A percentile compares a stretch with the other conserved stretches of the same genome.
These are phyloP conservation scores for Trachelus stipa DNA, from an alignment of 2,888 invertebrate genomes.

Conservation along the genomic window DNA sequence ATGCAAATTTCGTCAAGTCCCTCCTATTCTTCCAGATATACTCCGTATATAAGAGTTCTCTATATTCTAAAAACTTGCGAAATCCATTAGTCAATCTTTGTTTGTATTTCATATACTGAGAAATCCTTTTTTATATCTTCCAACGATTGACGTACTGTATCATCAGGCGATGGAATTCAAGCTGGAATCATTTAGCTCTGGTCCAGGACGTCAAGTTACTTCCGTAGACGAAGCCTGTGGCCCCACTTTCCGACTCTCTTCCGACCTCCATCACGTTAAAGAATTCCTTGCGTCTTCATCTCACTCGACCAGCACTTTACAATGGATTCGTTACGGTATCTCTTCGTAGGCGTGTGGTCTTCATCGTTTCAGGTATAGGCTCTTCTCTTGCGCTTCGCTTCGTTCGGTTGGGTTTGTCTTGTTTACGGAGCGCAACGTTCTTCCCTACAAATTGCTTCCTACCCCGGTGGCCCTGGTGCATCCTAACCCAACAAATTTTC, in stretches of 20 bases:
- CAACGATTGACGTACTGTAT: background rate
- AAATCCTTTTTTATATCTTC: background rate
- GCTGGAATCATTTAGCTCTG: background rate
- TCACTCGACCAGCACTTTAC: slow-evolving; percentile 10
- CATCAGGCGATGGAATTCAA: background rate
- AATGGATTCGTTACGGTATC: slow-evolving; percentile 20
- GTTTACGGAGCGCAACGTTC: slow-evolving; percentile 14
- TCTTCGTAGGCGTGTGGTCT: slow-evolving; percentile 14
- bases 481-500: slow-evolving; percentile 16
- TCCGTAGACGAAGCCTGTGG: background rate
- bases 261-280: background rate
- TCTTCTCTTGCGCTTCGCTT: background rate
- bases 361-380: slow-evolving; percentile 4
- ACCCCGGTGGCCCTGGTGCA: slow-evolving; percentile 14
- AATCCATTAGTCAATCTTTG: background rate
- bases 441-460: slow-evolving; percentile 17
- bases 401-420: slow-evolving; percentile 5
- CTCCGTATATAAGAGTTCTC: background rate
- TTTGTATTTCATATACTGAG: background rate
- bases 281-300: background rate
- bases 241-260: background rate
- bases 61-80: background rate
- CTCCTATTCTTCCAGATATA: background rate
- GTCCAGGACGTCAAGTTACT: background rate
- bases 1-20: background rate